Percentiles rank a stretch among this genome's conserved stretches.
These are phyloP conservation scores for Oophaga sylvatica DNA, from an alignment of 2,797 vertebrate species.

Conservation along the genomic window DNA sequence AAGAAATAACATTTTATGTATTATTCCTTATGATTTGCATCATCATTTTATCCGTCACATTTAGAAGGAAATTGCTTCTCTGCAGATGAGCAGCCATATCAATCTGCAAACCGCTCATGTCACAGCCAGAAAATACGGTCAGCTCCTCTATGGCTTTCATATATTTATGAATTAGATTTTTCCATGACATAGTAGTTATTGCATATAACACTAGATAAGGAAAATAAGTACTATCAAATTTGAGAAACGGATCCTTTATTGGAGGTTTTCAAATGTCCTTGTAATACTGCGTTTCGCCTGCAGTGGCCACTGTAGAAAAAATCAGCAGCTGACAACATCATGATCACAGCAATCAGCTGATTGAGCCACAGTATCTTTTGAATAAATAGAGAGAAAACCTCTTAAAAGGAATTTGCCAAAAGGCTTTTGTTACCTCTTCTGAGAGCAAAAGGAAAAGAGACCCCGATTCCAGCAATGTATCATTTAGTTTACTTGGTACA, in stretches of 20 bases:
- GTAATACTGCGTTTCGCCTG: background rate
- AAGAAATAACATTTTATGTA: conserved; percentile 60
- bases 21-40: conserved; percentile 56
- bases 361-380: background rate
- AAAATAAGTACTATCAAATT: background rate
- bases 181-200: background rate
- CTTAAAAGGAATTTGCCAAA: too few relatives aligned
- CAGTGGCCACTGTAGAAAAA: too few relatives aligned
- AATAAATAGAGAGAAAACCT: too few relatives aligned
- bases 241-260: too few relatives aligned
- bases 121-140: conserved; percentile 26
- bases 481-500: too few relatives aligned
- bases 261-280: background rate
- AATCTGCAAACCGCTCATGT: conserved; percentile 18
- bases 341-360: background rate
- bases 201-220: background rate
- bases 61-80: conserved; percentile 51
- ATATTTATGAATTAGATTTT: background rate
- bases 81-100: conserved; percentile 39
- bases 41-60: conserved; percentile 49
- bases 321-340: background rate
- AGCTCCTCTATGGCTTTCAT: background rate
- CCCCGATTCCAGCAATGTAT: too few relatives aligned
- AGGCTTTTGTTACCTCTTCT: too few relatives aligned
- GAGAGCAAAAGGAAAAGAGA: too few relatives aligned